These are phyloP conservation scores for Candoia aspera DNA, from an alignment of 2,113 vertebrate genomes.

Conservation along the genomic window DNA sequence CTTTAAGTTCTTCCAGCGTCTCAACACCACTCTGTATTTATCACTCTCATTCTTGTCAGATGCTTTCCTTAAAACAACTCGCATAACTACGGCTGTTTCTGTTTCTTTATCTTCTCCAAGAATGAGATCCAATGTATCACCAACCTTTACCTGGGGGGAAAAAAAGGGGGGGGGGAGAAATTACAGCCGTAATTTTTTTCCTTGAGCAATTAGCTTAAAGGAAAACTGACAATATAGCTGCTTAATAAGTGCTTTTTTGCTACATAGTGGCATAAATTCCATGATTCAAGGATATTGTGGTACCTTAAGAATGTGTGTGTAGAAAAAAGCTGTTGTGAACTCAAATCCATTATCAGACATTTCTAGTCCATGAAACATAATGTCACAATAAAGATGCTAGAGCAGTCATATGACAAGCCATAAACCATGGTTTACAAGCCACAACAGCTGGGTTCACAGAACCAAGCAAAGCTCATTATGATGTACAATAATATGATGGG, in stretches of 20 bases:
- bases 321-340: neutral
- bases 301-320: neutral
- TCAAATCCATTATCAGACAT: neutral
- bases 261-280: neutral
- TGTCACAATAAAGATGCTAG: neutral
- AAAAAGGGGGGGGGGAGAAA: neutral
- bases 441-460: neutral
- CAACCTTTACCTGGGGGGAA: slow-evolving; percentile 85
- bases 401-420: neutral
- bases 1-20: slow-evolving; percentile 88
- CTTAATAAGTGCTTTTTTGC: neutral
- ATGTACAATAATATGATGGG: neutral
- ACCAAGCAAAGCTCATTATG: neutral
- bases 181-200: neutral
- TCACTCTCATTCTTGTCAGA: slow-evolving; percentile 76
- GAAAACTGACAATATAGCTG: slow-evolving; percentile 22
- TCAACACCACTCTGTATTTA: slow-evolving; percentile 83
- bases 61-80: slow-evolving; percentile 81
- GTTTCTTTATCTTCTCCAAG: slow-evolving; percentile 81
- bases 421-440: neutral
- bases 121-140: slow-evolving; percentile 88
- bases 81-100: slow-evolving; percentile 83
- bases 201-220: slow-evolving; percentile 7
- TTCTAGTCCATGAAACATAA: neutral
- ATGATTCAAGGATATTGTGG: neutral